These are phyloP conservation scores for Esox lucius DNA, from an alignment of 2,797 vertebrate genomes.

Conservation along the genomic window DNA sequence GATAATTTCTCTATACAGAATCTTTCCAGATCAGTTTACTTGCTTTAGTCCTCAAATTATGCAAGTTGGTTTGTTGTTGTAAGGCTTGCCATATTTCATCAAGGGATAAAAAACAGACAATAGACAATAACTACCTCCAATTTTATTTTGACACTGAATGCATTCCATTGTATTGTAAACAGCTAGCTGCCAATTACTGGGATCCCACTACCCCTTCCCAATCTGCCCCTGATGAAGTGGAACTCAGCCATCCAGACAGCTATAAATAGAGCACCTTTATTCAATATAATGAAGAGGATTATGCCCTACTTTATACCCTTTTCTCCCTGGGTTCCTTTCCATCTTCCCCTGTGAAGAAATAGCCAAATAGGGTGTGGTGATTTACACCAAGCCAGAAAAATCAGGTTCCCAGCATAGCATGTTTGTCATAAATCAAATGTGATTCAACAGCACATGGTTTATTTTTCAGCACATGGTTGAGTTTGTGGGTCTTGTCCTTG, in stretches of 20 bases:
- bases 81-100: slow-evolving; percentile 1
- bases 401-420: neutral
- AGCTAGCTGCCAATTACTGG: neutral
- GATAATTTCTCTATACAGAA: too few relatives aligned
- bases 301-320: neutral
- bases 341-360: neutral
- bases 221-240: slow-evolving; percentile 25
- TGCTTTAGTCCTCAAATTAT: slow-evolving; percentile 20
- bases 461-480: neutral
- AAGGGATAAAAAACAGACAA: neutral
- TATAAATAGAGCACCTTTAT: slow-evolving; percentile 13
- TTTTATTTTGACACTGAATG: neutral
- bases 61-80: slow-evolving; percentile 14
- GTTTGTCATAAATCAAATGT: slow-evolving; percentile 1
- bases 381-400: neutral
- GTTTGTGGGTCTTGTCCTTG: slow-evolving; percentile 20
- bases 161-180: neutral
- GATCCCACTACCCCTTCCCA: neutral
- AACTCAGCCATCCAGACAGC: slow-evolving; percentile 8
- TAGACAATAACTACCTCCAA: neutral
- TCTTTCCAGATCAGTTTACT: neutral
- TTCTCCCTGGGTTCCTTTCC: neutral
- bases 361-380: neutral
- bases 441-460: neutral
- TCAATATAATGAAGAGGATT: slow-evolving; percentile 10